Percentiles rank a stretch among this genome's conserved stretches.
Conservation (phyloP, 1,140 invertebrate genomes). For the Eubasilissa regina region DNA sequence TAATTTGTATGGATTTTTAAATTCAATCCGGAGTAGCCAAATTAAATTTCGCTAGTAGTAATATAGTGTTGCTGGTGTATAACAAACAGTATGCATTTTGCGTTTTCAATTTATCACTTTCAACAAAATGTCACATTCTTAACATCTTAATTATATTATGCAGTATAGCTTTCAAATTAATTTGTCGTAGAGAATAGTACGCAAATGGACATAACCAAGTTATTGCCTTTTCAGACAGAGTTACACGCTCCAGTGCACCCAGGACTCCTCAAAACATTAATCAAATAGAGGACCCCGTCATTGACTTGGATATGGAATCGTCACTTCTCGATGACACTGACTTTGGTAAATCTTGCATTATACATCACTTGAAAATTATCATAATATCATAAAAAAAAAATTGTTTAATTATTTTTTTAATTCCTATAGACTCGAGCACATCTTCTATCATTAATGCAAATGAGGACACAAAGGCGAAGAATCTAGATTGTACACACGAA, state of each 20-base stretch:
- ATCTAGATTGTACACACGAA: neutral
- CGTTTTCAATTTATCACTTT: conserved; percentile 27
- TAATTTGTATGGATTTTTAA: no score
- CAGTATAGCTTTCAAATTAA: no score
- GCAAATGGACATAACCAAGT: neutral
- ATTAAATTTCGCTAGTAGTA: no score
- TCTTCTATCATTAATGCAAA: neutral
- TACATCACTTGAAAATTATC: no score
- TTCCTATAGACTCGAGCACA: conserved; percentile 13
- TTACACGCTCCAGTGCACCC: conserved; percentile 8
- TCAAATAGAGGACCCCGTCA: conserved; percentile 2
- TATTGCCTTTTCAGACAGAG: conserved; percentile 24
- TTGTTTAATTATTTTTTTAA: conserved; percentile 22
- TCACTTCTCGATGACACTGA: conserved; percentile 26
- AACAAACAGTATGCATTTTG: conserved; percentile 31
- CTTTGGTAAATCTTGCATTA: conserved; percentile 7
- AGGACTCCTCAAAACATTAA: conserved; percentile 1
- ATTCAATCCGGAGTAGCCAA: no score
- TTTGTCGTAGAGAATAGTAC: neutral
- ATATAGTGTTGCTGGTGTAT: no score
- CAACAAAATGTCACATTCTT: conserved; percentile 10
- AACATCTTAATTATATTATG: neutral
- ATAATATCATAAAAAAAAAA: neutral
- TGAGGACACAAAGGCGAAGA: neutral
- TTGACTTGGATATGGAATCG: conserved; percentile 32